These are phyloP conservation scores for Orius laevigatus DNA, from an alignment of 1,140 invertebrate species.

Conservation along the genomic window DNA sequence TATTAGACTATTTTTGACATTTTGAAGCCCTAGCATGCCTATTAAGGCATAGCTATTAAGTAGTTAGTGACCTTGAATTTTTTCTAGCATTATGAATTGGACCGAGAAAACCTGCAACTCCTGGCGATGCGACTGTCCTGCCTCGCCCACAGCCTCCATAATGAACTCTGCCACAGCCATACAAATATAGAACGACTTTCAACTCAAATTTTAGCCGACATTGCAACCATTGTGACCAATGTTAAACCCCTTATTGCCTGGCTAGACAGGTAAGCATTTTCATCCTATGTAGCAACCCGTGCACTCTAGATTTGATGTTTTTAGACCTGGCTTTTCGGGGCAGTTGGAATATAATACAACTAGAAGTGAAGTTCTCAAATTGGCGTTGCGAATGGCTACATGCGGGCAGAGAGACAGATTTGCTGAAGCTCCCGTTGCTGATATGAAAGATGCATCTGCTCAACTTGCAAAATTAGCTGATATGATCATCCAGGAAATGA, in stretches of 20 bases:
- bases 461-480: constrained; percentile 62
- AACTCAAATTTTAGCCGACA: constrained; percentile 64
- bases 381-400: constrained; percentile 70
- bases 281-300: too few relatives aligned
- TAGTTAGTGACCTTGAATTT: constrained; percentile 8
- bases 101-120: constrained; percentile 78
- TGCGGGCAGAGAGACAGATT: constrained; percentile 74
- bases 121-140: constrained; percentile 70
- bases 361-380: constrained; percentile 51
- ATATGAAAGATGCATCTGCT: constrained; percentile 50
- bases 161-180: constrained; percentile 36
- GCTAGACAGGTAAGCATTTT: constrained; percentile 47
- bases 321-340: constrained; percentile 48
- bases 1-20: constrained; percentile 1
- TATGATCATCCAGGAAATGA: constrained; percentile 70
- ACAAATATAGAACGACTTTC: constrained; percentile 49
- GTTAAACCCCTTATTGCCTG: constrained; percentile 80
- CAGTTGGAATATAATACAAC: constrained; percentile 48
- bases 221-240: constrained; percentile 60
- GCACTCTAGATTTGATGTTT: too few relatives aligned
- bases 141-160: constrained; percentile 61
- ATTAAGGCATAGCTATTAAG: too few relatives aligned
- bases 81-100: constrained; percentile 72
- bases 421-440: constrained; percentile 58
- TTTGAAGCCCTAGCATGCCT: too few relatives aligned